Base-by-base conservation (phyloP, 2,113 vertebrate genomes). In the Cryptotis parvus region DNA sequence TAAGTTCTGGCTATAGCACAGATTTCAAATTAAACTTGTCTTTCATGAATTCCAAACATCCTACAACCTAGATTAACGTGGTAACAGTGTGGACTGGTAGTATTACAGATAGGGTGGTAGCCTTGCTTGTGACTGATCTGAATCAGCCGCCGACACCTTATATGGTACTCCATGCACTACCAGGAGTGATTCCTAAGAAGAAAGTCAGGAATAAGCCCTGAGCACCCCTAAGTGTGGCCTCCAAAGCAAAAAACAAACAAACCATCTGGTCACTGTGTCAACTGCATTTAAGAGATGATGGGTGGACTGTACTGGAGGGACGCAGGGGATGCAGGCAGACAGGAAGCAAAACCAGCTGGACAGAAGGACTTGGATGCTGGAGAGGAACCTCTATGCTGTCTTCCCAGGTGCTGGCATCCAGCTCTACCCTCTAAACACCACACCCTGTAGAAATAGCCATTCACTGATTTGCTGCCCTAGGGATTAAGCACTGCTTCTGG, bases 21-120 rank as follows among this genome's bases (percentile, higher is more conserved):
- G 26, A 84, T 73, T 76, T 63, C 76, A 87, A 73, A 90, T 65
- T 84, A 45, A 91, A 79, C 3, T 29, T 55, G 27, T 39, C 87
- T 91, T 69, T 58, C n/a, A 33, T 84, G 78, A 89, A 70, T 83
- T 61, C 66, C 83, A 83, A 65, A 24, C 9, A 58, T 83, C 31
- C 43, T 89, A 66, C 65, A 24, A 12, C 22, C 69, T 41, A 43
- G 4, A 39, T 58, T 58, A 58, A 82, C 84, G 12, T 58, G 33
- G 9, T 70, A 58, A 82, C 26, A 73, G 78, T 88, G 20, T n/a
- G 76, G 94, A 78, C 26, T 72, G 0, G 24, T 3, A 58, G 55
- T 24, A 24, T 24, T 22, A 20, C 22, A 5, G 55, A 24, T 22
- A n/a, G n/a, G n/a, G n/a, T 14, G 49, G 16, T 16, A 5, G 49